phyloP scores from a whole-genome alignment of 1,140 invertebrate species.

The Ceratina calcarata region DNA sequence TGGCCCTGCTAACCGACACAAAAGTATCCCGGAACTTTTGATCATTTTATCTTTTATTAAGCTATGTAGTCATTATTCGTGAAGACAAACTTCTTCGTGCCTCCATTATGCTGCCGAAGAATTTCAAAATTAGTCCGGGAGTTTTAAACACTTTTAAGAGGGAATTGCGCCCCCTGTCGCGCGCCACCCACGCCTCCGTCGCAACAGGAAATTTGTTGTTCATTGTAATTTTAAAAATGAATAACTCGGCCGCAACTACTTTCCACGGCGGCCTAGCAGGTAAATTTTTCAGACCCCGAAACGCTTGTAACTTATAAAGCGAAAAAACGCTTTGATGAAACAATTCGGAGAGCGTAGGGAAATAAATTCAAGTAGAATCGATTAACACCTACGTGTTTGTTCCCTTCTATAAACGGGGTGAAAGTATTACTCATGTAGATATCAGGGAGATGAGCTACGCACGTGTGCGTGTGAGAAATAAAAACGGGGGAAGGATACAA shows the following conservation, averaged over 20 bases:
- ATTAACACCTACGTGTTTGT: too few relatives aligned
- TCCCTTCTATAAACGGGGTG: background rate
- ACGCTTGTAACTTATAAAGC: too few relatives aligned
- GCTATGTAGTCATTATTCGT: background rate
- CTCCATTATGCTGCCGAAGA: conserved; percentile 7
- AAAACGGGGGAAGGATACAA: background rate
- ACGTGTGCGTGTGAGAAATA: background rate
- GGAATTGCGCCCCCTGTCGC: background rate
- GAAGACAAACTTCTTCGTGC: conserved; percentile 18
- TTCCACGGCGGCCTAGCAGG: background rate
- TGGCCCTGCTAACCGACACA: background rate
- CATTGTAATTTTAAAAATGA: background rate
- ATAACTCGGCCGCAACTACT: background rate
- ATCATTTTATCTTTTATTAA: conserved; percentile 25
- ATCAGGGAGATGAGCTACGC: background rate
- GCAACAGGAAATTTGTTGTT: background rate
- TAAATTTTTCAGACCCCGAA: background rate
- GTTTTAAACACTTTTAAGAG: conserved; percentile 6
- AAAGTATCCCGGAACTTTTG: background rate
- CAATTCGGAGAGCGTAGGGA: too few relatives aligned
- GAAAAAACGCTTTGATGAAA: too few relatives aligned
- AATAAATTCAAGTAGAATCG: too few relatives aligned
- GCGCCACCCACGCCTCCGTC: background rate
- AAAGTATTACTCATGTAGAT: background rate
- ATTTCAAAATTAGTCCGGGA: conserved; percentile 22